A percentile compares a stretch with the other conserved stretches of the same genome.
Conservation (phyloP, 2,797 vertebrate genomes). For the Myripristis murdjan region DNA sequence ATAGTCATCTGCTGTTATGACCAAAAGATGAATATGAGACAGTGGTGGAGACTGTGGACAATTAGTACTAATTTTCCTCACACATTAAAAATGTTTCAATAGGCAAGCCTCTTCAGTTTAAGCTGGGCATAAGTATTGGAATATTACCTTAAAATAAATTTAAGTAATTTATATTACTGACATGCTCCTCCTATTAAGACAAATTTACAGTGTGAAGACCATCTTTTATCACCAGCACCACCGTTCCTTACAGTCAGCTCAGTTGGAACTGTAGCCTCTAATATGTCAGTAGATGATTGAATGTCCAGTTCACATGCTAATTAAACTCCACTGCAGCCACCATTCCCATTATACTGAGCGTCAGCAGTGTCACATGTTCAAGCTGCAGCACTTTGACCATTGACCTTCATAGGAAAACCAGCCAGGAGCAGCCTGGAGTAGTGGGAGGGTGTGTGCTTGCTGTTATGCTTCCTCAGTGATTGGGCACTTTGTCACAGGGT, state of each 20-base stretch:
- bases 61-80: background rate
- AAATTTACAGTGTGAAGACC: background rate
- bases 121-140: slow-evolving; percentile 16
- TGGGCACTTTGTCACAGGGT: no score
- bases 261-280: background rate
- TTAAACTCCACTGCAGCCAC: background rate
- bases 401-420: no score
- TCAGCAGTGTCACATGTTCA: background rate
- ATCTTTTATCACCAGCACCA: background rate
- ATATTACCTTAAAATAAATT: slow-evolving; percentile 9
- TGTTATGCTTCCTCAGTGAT: no score
- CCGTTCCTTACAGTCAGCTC: background rate
- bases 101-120: no score
- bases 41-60: background rate
- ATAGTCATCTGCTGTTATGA: background rate
- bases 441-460: no score
- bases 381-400: no score
- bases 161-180: background rate
- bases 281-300: background rate
- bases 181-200: no score
- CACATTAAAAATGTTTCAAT: slow-evolving; percentile 5
- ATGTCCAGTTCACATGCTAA: background rate
- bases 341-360: background rate
- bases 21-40: no score
- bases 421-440: no score